phyloP scores from a whole-genome alignment of 2,797 vertebrate species.

The Lacerta agilis region DNA sequence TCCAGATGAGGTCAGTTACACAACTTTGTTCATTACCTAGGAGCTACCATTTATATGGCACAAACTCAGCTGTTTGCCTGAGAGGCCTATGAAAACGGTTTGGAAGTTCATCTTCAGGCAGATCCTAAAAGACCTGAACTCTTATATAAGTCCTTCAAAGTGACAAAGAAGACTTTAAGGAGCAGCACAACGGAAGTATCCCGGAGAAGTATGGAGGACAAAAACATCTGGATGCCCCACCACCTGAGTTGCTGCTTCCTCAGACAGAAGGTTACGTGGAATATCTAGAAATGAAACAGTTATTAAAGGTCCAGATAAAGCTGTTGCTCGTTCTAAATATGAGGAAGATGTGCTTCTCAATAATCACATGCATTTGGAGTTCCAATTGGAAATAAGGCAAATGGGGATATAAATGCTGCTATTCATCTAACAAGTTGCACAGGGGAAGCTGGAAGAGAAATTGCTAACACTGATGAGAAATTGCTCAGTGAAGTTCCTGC shows the following conservation, averaged over 20 bases:
- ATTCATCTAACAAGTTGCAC: constrained; percentile 97
- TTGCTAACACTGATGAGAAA: constrained; percentile 72
- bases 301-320: constrained; percentile 95
- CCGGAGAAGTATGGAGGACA: constrained; percentile 90
- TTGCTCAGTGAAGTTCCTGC: constrained; percentile 77
- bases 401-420: constrained; percentile 97
- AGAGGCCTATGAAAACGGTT: too few species aligned
- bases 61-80: too few species aligned
- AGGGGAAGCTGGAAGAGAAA: constrained; percentile 89
- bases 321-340: constrained; percentile 93
- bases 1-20: too few species aligned
- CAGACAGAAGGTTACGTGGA: constrained; percentile 98
- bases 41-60: too few species aligned
- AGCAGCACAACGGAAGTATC: too few species aligned
- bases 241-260: constrained; percentile 91
- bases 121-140: too few species aligned
- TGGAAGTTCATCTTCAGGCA: too few species aligned
- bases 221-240: constrained; percentile 91
- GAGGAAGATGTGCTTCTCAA: constrained; percentile 95
- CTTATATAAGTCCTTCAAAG: too few species aligned
- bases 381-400: constrained; percentile 95
- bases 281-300: constrained; percentile 95
- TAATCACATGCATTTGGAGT: constrained; percentile 97
- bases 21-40: too few species aligned
- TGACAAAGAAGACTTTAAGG: too few species aligned